Evolutionary conservation across 30 jellyfish, hydroid and myxozoan genomes (phyloP).

Genomic region (Cassiopea andromeda): DNA sequence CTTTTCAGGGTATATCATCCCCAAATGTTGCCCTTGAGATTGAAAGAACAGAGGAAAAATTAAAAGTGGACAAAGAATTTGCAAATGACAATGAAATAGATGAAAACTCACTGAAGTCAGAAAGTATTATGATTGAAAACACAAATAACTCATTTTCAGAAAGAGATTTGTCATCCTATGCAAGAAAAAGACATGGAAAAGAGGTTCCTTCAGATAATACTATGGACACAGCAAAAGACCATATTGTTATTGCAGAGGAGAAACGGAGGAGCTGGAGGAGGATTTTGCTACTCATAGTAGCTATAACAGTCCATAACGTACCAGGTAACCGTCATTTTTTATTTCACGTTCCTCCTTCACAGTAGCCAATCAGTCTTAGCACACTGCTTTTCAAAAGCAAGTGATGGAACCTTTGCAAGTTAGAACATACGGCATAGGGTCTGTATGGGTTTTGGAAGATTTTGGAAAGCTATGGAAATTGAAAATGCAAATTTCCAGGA

Average conservation of each 20-base stretch:
- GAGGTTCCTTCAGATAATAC: constrained; percentile 9
- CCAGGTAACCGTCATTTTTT: constrained; percentile 65
- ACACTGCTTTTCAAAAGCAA: no score
- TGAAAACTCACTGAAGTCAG: neutral
- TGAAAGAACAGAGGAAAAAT: constrained; percentile 21
- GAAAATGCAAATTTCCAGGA: no score
- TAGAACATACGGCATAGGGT: no score
- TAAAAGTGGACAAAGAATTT: constrained; percentile 8
- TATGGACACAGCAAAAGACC: constrained; percentile 1
- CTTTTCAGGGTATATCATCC: constrained; percentile 53
- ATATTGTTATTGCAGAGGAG: constrained; percentile 17
- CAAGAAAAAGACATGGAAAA: constrained; percentile 56
- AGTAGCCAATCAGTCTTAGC: no score
- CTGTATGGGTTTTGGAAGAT: no score
- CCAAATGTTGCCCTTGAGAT: constrained; percentile 66
- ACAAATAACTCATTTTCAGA: constrained; percentile 3
- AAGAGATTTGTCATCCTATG: constrained; percentile 15
- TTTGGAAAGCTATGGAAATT: no score
- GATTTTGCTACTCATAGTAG: constrained; percentile 80
- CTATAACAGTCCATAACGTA: constrained; percentile 90
- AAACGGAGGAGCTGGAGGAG: constrained; percentile 90
- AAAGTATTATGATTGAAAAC: constrained; percentile 6
- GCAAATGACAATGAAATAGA: neutral
- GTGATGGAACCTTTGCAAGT: no score
- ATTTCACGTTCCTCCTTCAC: no score